phyloP scores from a whole-genome alignment of 2,797 vertebrate genomes.

The Amazona finschi region DNA sequence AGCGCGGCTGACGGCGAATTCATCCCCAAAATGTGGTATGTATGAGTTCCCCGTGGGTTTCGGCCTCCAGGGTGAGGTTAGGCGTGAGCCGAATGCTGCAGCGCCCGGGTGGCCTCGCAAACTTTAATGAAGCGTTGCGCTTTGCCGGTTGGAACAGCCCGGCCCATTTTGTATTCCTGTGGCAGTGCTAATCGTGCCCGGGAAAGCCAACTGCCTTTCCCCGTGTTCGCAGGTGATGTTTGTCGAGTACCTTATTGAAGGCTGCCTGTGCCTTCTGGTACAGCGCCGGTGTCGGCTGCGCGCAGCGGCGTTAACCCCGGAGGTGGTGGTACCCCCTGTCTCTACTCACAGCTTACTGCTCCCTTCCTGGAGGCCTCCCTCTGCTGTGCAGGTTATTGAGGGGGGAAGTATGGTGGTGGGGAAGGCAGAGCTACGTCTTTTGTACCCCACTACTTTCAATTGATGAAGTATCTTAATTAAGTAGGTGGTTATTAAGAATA shows the following conservation, averaged over 20 bases:
- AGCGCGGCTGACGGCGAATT: fast-evolving
- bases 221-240: fast-evolving
- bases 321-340: not conserved
- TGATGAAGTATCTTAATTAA: not conserved
- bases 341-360: not conserved
- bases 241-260: not conserved
- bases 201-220: fast-evolving
- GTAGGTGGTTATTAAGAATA: not conserved
- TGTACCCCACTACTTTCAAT: fast-evolving
- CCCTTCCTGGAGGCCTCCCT: not conserved
- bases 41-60: not conserved
- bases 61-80: not conserved
- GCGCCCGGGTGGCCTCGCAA: not conserved
- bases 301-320: not conserved
- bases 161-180: not conserved
- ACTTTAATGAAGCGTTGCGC: not conserved
- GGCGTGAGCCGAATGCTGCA: not conserved
- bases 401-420: not conserved
- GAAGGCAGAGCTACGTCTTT: not conserved
- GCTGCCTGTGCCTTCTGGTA: not conserved
- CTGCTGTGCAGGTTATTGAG: fast-evolving
- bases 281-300: fast-evolving
- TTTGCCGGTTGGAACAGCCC: fast-evolving
- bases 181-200: fast-evolving
- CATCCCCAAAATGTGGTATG: fast-evolving